Conservation (phyloP, 1,140 invertebrate species). For the Medauroidea extradentata region DNA sequence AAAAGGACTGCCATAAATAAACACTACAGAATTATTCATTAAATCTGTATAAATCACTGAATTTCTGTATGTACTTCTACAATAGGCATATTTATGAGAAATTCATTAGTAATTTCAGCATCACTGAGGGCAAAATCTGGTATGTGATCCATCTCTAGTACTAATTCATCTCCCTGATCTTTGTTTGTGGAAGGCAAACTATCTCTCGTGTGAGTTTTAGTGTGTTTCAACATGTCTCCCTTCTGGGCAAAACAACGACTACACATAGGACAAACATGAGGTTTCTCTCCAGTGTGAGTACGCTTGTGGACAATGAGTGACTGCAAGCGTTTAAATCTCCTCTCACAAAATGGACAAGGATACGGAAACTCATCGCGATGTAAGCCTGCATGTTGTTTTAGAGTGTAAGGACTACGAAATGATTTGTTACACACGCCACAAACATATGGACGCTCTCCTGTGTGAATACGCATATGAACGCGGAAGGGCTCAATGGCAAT, state of each 20-base stretch:
- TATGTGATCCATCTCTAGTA: constrained; percentile 9
- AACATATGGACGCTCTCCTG: constrained; percentile 10
- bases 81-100: constrained; percentile 13
- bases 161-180: neutral
- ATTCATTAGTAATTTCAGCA: constrained; percentile 12
- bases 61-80: constrained; percentile 15
- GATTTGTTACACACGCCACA: constrained; percentile 8
- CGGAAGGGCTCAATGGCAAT: constrained; percentile 5
- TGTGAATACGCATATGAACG: constrained; percentile 15
- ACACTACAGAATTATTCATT: too few relatives aligned
- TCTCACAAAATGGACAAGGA: constrained; percentile 12
- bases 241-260: constrained; percentile 43
- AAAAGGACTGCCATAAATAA: too few relatives aligned
- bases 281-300: constrained; percentile 44
- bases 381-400: constrained; percentile 10
- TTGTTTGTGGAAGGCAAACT: neutral
- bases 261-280: constrained; percentile 40
- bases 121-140: constrained; percentile 7
- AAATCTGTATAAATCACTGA: neutral
- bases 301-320: constrained; percentile 15
- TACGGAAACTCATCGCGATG: constrained; percentile 10
- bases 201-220: constrained; percentile 43
- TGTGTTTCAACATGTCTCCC: constrained; percentile 43
- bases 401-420: constrained; percentile 4
- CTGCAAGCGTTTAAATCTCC: constrained; percentile 15